Evolutionary conservation across 2,888 invertebrate species (phyloP).

Genomic region (Cantharis rustica): DNA sequence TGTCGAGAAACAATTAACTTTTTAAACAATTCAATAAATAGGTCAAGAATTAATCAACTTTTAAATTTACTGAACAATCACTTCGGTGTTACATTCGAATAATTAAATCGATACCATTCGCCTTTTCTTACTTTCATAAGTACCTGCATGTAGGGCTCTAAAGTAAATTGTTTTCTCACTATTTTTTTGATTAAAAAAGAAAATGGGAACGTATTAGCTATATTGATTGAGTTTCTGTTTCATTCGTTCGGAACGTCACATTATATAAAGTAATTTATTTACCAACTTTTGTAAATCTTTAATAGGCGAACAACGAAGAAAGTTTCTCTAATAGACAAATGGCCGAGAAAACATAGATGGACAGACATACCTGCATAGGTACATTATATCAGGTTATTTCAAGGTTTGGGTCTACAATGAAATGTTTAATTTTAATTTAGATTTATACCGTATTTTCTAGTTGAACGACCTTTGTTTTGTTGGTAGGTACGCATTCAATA

Average conservation of each 20-base stretch:
- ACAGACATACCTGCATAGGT: not conserved
- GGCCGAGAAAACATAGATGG: not conserved
- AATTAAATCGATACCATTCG: not conserved
- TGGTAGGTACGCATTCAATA: not conserved
- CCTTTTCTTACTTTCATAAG: not conserved
- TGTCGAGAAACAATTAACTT: not conserved
- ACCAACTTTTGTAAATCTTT: not conserved
- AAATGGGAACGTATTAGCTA: not conserved
- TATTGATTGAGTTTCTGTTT: not conserved
- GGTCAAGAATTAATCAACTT: not conserved
- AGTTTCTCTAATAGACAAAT: not conserved
- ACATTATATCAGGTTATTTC: not conserved
- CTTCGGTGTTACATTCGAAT: not conserved
- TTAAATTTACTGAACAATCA: not conserved
- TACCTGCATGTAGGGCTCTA: not conserved
- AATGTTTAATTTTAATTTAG: constrained; percentile 12
- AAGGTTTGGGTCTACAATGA: constrained; percentile 15
- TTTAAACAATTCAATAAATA: not conserved
- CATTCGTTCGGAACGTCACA: not conserved
- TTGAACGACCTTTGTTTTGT: constrained; percentile 19
- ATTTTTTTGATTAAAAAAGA: not conserved
- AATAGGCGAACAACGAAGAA: not conserved
- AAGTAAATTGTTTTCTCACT: not conserved
- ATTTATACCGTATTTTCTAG: constrained; percentile 23
- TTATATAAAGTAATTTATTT: not conserved